A percentile compares a stretch with the other conserved stretches of the same genome.
phyloP scores from a whole-genome alignment of 2,888 invertebrate species.

The Apodemia mormo region DNA sequence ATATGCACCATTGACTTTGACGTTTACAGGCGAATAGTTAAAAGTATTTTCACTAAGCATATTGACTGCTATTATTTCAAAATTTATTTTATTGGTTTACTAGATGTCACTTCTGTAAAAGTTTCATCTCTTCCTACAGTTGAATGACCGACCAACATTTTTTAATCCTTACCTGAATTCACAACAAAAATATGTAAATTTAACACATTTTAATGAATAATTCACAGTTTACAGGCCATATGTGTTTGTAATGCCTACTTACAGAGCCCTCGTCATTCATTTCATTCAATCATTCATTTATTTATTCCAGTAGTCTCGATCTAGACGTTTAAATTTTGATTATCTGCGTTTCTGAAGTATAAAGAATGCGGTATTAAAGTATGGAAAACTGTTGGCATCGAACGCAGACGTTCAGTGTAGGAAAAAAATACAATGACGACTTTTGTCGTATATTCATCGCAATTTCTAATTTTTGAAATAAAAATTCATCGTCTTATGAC shows the following conservation, averaged over 20 bases:
- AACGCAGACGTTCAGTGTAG: slow-evolving; percentile 30
- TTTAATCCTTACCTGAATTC: slow-evolving; percentile 67
- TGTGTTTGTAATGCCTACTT: slow-evolving; percentile 52
- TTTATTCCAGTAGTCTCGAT: slow-evolving; percentile 61
- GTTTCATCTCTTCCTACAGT: slow-evolving; percentile 39
- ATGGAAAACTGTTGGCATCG: slow-evolving; percentile 43
- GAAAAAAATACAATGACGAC: not conserved
- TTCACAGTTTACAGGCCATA: slow-evolving; percentile 55
- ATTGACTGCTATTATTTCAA: too few species aligned
- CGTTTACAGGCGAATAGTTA: too few species aligned
- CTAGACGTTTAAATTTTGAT: slow-evolving; percentile 58
- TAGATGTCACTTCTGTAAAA: not conserved
- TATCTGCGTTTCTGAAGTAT: slow-evolving; percentile 45
- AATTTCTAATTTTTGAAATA: too few species aligned
- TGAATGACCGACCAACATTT: slow-evolving; percentile 74
- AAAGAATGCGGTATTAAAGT: slow-evolving; percentile 44
- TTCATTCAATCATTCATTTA: slow-evolving; percentile 41
- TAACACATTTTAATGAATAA: slow-evolving; percentile 56
- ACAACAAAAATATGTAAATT: slow-evolving; percentile 58
- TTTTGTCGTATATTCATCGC: too few species aligned
- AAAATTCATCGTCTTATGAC: too few species aligned
- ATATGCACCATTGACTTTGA: too few species aligned
- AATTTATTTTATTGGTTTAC: too few species aligned
- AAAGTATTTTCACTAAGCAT: too few species aligned
- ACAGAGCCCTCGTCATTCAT: slow-evolving; percentile 3